Evolutionary conservation across 1,140 invertebrate genomes (phyloP).

Genomic region (Lepeophtheirus salmonis): DNA sequence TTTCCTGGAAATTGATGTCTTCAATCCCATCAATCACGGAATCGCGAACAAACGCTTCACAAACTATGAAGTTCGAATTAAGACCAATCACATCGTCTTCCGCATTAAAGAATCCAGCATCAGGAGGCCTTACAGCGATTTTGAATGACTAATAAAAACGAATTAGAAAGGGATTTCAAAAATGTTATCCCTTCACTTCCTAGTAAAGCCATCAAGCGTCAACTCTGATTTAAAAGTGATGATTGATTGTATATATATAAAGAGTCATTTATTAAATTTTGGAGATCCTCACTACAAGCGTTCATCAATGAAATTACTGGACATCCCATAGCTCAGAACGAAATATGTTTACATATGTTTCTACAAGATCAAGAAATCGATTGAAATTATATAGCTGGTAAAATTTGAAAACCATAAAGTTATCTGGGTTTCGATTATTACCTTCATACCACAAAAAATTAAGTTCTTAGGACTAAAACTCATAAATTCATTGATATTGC

Average conservation of each 20-base stretch:
- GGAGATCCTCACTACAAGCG: slow-evolving; percentile 87
- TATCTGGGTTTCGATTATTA: not conserved
- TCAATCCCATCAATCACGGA: slow-evolving; percentile 92
- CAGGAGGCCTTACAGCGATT: slow-evolving; percentile 91
- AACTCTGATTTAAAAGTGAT: slow-evolving; percentile 90
- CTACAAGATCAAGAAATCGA: slow-evolving; percentile 56
- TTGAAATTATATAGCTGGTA: slow-evolving; percentile 97
- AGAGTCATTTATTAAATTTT: slow-evolving; percentile 97
- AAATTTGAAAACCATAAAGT: slow-evolving; percentile 76
- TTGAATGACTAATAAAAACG: slow-evolving; percentile 98
- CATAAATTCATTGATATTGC: not conserved
- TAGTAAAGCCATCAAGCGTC: slow-evolving; percentile 93
- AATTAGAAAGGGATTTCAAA: slow-evolving; percentile 98
- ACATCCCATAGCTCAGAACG: slow-evolving; percentile 98
- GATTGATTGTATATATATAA: slow-evolving; percentile 99
- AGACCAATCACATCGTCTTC: slow-evolving; percentile 98
- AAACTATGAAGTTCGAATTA: slow-evolving; percentile 97
- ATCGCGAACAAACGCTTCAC: slow-evolving; percentile 95
- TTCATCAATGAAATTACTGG: slow-evolving; percentile 78
- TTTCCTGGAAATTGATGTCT: slow-evolving; percentile 97
- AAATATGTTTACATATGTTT: slow-evolving; percentile 98
- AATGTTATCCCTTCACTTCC: slow-evolving; percentile 94
- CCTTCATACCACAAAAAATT: not conserved
- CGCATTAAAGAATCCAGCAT: slow-evolving; percentile 98
- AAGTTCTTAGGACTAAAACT: no score